A percentile compares a stretch with the other conserved stretches of the same genome.
Conservation (phyloP, 2,888 invertebrate genomes). For the Pyralis farinalis region DNA sequence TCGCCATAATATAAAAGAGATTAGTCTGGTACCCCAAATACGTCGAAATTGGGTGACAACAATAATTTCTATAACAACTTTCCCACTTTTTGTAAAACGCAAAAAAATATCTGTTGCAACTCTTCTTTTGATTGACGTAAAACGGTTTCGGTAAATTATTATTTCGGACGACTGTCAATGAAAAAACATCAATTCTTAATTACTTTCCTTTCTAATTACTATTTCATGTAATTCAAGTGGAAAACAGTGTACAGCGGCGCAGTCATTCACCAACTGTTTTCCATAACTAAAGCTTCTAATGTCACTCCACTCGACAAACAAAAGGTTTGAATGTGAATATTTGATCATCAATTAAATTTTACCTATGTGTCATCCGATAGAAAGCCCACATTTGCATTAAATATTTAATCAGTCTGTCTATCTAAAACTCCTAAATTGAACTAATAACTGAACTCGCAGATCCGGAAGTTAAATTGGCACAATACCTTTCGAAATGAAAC, state of each 20-base stretch:
- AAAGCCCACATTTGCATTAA: constrained; percentile 48
- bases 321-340: constrained; percentile 46
- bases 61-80: constrained; percentile 17
- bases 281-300: constrained; percentile 12
- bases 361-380: constrained; percentile 52
- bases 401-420: constrained; percentile 57
- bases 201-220: neutral
- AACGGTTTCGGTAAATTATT: too few relatives aligned
- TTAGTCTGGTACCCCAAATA: constrained; percentile 54
- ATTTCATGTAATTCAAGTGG: neutral
- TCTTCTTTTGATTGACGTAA: neutral
- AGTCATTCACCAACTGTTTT: constrained; percentile 1
- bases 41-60: constrained; percentile 36
- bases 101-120: constrained; percentile 5
- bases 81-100: constrained; percentile 13
- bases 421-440: constrained; percentile 51
- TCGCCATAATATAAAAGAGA: constrained; percentile 61
- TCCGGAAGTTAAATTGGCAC: constrained; percentile 56
- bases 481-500: constrained; percentile 58
- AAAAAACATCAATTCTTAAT: neutral
- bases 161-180: neutral
- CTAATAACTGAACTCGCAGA: constrained; percentile 58
- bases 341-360: constrained; percentile 53
- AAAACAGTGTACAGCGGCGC: neutral
- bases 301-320: constrained; percentile 26